Conservation (phyloP, 2,888 invertebrate species). For the Limnephilus marmoratus region DNA sequence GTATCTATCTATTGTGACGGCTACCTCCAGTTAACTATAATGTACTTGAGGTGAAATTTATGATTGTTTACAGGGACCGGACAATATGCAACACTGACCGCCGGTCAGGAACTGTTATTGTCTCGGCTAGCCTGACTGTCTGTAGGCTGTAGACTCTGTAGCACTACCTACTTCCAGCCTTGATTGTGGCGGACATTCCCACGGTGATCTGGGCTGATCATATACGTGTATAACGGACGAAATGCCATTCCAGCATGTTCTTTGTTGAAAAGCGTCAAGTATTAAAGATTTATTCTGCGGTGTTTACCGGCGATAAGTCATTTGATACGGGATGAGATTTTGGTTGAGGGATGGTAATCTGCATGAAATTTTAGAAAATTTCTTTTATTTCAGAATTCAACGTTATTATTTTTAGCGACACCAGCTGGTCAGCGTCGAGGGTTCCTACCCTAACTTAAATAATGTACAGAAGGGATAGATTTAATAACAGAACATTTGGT, state of each 20-base stretch:
- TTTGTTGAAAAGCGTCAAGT: slow-evolving; percentile 15
- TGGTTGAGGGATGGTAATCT: not conserved
- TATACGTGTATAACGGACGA: slow-evolving; percentile 33
- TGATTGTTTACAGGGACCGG: slow-evolving; percentile 58
- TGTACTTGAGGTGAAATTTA: slow-evolving; percentile 62
- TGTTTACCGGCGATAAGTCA: not conserved
- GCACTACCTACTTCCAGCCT: not conserved
- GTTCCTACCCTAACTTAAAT: not conserved
- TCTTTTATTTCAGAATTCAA: too few relatives aligned
- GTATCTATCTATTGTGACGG: slow-evolving; percentile 47
- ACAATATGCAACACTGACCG: slow-evolving; percentile 57
- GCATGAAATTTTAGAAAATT: not conserved
- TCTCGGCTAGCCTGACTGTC: slow-evolving; percentile 9
- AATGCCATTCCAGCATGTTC: slow-evolving; percentile 1
- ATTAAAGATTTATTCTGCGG: slow-evolving; percentile 9
- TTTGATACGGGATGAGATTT: not conserved
- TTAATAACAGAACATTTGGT: too few relatives aligned
- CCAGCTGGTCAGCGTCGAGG: not conserved
- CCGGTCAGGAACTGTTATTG: slow-evolving; percentile 60
- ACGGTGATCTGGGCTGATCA: slow-evolving; percentile 51
- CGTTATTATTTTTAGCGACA: not conserved
- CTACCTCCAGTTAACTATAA: slow-evolving; percentile 43
- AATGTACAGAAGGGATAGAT: not conserved
- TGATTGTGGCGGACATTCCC: slow-evolving; percentile 49
- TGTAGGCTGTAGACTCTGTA: not conserved